Conservation (phyloP, 2,888 invertebrate species). For the Eudemis profundana region DNA sequence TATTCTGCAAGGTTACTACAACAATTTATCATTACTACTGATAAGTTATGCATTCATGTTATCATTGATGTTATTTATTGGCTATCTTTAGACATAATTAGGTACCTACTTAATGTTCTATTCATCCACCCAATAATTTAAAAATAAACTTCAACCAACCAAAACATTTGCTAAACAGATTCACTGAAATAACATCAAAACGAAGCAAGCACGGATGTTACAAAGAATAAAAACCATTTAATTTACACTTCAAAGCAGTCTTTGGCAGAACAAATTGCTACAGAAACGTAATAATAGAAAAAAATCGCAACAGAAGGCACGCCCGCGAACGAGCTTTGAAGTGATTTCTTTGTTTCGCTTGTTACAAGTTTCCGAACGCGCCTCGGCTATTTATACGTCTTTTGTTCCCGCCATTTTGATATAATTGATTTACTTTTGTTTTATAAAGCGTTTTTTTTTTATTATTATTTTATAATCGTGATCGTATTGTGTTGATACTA, state of each 20-base stretch:
- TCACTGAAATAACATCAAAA: constrained; percentile 1
- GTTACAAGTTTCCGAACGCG: constrained; percentile 32
- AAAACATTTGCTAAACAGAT: not conserved
- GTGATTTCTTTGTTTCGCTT: constrained; percentile 31
- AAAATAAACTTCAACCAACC: constrained; percentile 10
- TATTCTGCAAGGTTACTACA: too few relatives aligned
- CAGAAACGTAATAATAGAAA: constrained; percentile 36
- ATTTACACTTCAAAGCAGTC: constrained; percentile 38
- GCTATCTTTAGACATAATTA: not conserved
- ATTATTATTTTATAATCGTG: too few relatives aligned
- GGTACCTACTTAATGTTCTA: not conserved
- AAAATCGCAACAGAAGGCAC: constrained; percentile 17
- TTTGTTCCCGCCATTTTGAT: constrained; percentile 32
- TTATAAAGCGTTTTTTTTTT: not conserved
- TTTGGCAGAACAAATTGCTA: constrained; percentile 36
- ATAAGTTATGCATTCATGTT: not conserved
- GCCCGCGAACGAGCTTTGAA: constrained; percentile 34
- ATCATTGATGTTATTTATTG: not conserved
- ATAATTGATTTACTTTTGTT: constrained; percentile 27
- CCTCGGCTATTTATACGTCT: constrained; percentile 21
- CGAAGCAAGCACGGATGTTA: constrained; percentile 5
- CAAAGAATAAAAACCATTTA: constrained; percentile 9
- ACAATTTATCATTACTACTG: too few relatives aligned
- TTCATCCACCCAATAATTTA: too few relatives aligned
- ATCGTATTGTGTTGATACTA: too few relatives aligned